Evolutionary conservation across 2,113 vertebrate species (phyloP), one percentile per base, ranked within the genome.

Genomic region (Silurus glanis): DNA sequence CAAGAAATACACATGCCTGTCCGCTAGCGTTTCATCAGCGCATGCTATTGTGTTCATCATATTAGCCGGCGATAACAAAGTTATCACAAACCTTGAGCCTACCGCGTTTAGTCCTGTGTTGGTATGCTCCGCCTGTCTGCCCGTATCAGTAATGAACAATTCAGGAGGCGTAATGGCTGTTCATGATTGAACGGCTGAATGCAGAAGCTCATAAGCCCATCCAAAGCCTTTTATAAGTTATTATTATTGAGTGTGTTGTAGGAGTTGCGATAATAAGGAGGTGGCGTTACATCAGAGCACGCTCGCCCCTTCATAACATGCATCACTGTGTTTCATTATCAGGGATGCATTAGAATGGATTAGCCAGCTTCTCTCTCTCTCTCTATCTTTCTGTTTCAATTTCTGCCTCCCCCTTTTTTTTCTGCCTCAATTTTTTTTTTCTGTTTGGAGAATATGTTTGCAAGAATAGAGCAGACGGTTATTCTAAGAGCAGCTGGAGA

Each of bases 321-420:
- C 85, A 81, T 82, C 85, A 62, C 51, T 86, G 80, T 86, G 79
- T 86, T 82, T 86, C 58, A 75, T 76, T 82, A 74, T 86, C 58
- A 75, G 49, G n/a, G 25, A 71, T 75, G 85, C 80, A 86, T 86
- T 82, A 80, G 59, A 82, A 86, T 75, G 85, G 85, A 86, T 86
- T 82, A 76, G 62, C 49, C 66, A 16, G 28, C 56, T 6, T 74
- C 79, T 74, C 23, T 53, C 67, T 82, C 67, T 74, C 56, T 62
- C 53, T 71, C 45, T 72, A 53, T 47, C 67, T 45, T 28, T 75
- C 47, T 86, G 21, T 75, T 21, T 75, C 67, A 59, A n/a, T 74
- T 58, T 82, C 55, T 28, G 37, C 66, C 66, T 25, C 66, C 16
- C 10, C 0, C 23, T 62, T 13, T 74, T 51, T 7, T 23, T 37